Base-by-base conservation (phyloP, 2,888 invertebrate species). In the Anticlea derivata region DNA sequence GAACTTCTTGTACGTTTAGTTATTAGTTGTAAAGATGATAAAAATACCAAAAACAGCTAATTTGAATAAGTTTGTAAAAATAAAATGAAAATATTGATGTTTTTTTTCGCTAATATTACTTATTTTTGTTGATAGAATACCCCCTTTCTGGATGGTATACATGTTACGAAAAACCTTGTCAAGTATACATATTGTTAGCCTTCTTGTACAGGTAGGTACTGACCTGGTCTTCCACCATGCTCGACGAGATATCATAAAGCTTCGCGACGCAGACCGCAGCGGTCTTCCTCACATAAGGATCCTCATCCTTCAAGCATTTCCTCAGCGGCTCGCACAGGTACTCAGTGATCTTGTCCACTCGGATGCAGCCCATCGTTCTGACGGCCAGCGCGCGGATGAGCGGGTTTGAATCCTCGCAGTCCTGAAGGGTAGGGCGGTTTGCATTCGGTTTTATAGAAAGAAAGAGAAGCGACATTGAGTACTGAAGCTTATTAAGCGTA, bases 181-280 rank as follows among this genome's bases (percentile, higher is more conserved):
- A n/a, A n/a, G n/a, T n/a, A n/a, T n/a, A n/a, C n/a, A n/a, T n/a
- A n/a, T n/a, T n/a, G n/a, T n/a, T n/a, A n/a, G n/a, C n/a, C n/a
- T n/a, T n/a, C n/a, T n/a, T n/a, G n/a, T n/a, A n/a, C n/a, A 11
- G 23, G 1, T 30, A 11, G 20, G 5, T 12, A 33, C 10, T 34
- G 8, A 50, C 91, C 88, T 91, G 91, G 70, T 91, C 91, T 61
- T 90, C 90, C 55, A 92, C 93, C 93, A 93, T 93, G 68, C 94
- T 94, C 1, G 94, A 93, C 0, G 95, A 95, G 77, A 99, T 99
- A 78, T 99, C 99, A 80, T 99, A 99, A 53, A 99, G 92, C 82
- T 99, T 99, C 17, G 99, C 99, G 3, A 99, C 99, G 81, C 99
- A 99, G 7, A 99, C 99, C 0, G 99, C 99, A 1, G 99, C 99